A percentile compares a stretch with the other conserved stretches of the same genome.
Evolutionary conservation across 2,113 vertebrate species (phyloP).

Genomic region (Apistogramma diplotaenia): DNA sequence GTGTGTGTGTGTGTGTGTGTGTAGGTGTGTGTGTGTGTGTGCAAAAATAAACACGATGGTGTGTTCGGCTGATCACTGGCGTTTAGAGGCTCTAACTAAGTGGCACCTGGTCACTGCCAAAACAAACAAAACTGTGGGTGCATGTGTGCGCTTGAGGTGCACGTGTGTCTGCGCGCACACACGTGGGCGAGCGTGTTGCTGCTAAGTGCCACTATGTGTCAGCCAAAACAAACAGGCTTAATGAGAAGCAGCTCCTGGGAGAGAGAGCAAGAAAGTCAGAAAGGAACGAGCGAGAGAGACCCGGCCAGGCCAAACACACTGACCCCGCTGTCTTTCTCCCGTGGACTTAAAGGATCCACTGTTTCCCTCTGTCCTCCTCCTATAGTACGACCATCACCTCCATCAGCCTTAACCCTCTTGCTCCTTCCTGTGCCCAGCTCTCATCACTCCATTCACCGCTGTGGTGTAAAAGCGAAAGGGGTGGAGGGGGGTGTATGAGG

Average conservation of each 20-base stretch:
- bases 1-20: slow-evolving; percentile 1
- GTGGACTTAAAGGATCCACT: slow-evolving; percentile 72
- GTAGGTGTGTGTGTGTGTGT: not conserved
- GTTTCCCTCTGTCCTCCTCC: slow-evolving; percentile 61
- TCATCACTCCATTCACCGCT: slow-evolving; percentile 13
- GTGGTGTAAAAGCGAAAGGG: slow-evolving; percentile 34
- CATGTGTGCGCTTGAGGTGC: slow-evolving; percentile 26
- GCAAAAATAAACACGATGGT: slow-evolving; percentile 64
- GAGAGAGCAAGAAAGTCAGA: slow-evolving; percentile 23
- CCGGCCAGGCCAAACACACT: slow-evolving; percentile 73
- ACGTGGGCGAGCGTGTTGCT: slow-evolving; percentile 45
- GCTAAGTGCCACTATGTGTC: slow-evolving; percentile 73
- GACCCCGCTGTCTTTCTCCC: slow-evolving; percentile 69
- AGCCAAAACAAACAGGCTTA: slow-evolving; percentile 81
- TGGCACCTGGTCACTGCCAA: slow-evolving; percentile 76
- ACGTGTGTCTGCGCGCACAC: not conserved
- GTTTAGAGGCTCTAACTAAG: slow-evolving; percentile 69
- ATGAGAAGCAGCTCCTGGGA: slow-evolving; percentile 80
- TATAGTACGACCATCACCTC: slow-evolving; percentile 41
- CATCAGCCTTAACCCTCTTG: slow-evolving; percentile 28
- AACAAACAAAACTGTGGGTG: slow-evolving; percentile 63
- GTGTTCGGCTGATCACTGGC: slow-evolving; percentile 66
- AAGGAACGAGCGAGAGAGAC: slow-evolving; percentile 24
- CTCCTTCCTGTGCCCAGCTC: slow-evolving; percentile 40
- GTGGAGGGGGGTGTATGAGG: not conserved